Base-by-base conservation (phyloP, 2,888 invertebrate genomes). In the Lomographa bimaculata region DNA sequence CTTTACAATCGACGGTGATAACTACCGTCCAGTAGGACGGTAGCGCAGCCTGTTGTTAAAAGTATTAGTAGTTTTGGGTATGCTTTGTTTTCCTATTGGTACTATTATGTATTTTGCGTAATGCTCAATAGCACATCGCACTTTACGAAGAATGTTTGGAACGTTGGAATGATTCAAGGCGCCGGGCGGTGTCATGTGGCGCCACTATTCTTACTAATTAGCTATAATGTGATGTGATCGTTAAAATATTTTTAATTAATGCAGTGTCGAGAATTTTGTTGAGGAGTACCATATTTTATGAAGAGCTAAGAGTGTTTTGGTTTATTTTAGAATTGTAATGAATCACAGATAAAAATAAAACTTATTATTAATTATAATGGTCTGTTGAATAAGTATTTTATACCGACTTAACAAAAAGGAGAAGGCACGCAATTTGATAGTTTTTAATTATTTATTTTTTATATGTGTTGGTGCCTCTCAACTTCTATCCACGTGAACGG, bases 51-150 rank as follows among this genome's bases (percentile, higher is more conserved):
- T n/a, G n/a, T n/a, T n/a, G n/a, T n/a, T n/a, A n/a, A n/a, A n/a
- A n/a, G n/a, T n/a, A n/a, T n/a, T n/a, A n/a, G n/a, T n/a, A n/a
- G n/a, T n/a, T n/a, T 48, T 50, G 21, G 28, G 42, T 44, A 34
- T 27, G 43, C 16, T 32, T 24, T 26, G 38, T 44, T 53, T 46
- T 32, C n/a, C 25, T 47, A 43, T 50, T 41, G 38, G 30, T 27
- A 29, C 37, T 40, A 41, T 38, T 36, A 29, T 46, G 3, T 4
- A 14, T n/a, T n/a, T n/a, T n/a, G n/a, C n/a, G n/a, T n/a, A n/a
- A n/a, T n/a, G n/a, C n/a, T 43, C 19, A 48, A 33, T 53, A 48
- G 37, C 42, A 16, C 5, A 7, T 20, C 10, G 2, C 32, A 25
- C 2, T 25, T 7, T 24, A 7, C 37, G 36, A 37, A 33, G 29